Percentiles rank a stretch among this genome's conserved stretches.
Evolutionary conservation across 2,797 vertebrate species (phyloP).

Genomic region (Megalops cyprinoides): DNA sequence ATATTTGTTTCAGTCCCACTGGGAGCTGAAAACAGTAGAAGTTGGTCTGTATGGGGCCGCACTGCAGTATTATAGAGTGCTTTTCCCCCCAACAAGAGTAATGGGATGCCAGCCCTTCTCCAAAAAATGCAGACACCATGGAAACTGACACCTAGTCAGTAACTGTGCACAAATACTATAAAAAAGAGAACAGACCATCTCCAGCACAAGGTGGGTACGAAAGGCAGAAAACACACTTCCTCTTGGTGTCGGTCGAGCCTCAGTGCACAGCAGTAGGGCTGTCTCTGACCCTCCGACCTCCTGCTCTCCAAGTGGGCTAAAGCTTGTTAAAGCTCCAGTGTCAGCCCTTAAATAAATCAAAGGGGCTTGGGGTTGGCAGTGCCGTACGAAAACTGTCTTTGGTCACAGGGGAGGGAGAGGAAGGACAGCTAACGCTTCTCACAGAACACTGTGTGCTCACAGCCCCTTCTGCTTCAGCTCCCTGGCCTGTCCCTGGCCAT

Average conservation of each 20-base stretch:
- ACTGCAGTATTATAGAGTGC: background rate
- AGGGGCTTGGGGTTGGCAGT: background rate
- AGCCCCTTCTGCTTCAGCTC: slow-evolving; percentile 63
- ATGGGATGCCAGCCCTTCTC: background rate
- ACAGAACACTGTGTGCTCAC: slow-evolving; percentile 6
- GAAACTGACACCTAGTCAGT: background rate
- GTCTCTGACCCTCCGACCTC: background rate
- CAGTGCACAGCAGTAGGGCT: background rate
- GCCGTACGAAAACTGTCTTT: background rate
- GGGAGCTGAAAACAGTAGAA: background rate
- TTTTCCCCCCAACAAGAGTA: background rate
- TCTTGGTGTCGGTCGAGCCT: background rate
- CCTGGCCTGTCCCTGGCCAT: slow-evolving; percentile 63
- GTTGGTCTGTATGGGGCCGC: background rate
- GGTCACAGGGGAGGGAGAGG: background rate
- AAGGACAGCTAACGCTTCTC: background rate
- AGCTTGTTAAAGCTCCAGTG: background rate
- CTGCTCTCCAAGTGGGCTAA: slow-evolving; percentile 5
- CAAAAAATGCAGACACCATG: slow-evolving; percentile 2
- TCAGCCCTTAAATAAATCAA: slow-evolving; percentile 14
- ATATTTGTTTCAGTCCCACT: background rate
- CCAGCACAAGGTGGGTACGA: background rate
- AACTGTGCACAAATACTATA: background rate
- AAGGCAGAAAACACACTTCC: background rate
- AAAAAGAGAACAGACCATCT: background rate